Base-by-base conservation (phyloP, 2,888 invertebrate genomes). In the Calliopum simillimum region DNA sequence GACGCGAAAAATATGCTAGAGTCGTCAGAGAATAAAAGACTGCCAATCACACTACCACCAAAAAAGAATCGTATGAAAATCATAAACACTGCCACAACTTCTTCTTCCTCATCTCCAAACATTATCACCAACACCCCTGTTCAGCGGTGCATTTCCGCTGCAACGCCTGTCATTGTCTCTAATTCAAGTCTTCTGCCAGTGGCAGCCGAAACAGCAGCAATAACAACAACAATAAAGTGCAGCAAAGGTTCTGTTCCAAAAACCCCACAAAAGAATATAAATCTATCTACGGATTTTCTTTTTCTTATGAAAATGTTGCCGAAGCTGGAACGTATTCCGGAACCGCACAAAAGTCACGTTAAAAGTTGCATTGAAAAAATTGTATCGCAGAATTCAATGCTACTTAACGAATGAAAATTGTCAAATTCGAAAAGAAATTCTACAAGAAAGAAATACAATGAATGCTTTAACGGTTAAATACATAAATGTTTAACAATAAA, bases 251-350 rank as follows among this genome's bases (percentile, higher is more conserved):
- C 16, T 1, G 6, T n/a, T 16, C 5, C 5, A 33, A 33, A 33
- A 33, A 33, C 2, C 65, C 12, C 64, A 76, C 70, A 82, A 56
- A 82, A 81, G 8, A 84, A 83, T 55, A 84, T 84, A 0, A 84
- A 84, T 71, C 75, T 84, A 2, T 84, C 85, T 14, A 79, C 84
- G 1, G 84, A 84, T 68, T 85, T 84, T 72, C 78, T 85, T 4
- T 84, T 84, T 16, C 81, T 84, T 0, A 84, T 85, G 84, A 85
- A 85, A 75, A 84, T 84, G 77, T 70, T 84, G 67, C 84, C 85
- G 19, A 83, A 81, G 43, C 53, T 84, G 73, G 84, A 84, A 70
- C 80, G 82, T 47, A 79, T 85, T 56, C 79, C 81, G 4, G 85
- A 85, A 63, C 83, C 85, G 13, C 79, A 82, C 25, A 84, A 85